These are phyloP conservation scores for Steatocranus sp. DNA, from an alignment of 2,797 vertebrate genomes.

Conservation along the genomic window DNA sequence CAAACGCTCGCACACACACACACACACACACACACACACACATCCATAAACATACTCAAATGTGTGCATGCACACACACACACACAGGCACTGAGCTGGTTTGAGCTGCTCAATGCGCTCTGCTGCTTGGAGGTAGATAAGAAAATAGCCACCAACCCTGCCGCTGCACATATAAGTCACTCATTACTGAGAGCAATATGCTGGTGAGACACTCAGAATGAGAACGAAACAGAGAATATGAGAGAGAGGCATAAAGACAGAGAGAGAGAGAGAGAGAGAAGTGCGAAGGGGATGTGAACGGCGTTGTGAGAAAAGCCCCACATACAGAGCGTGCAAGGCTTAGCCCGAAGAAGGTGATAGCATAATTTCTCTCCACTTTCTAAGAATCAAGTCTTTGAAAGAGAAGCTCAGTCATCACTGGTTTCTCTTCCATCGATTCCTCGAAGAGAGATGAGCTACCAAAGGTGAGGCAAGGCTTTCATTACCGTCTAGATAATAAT, in stretches of 20 bases:
- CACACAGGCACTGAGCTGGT: slow-evolving; percentile 1
- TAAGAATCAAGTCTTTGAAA: slow-evolving; percentile 40
- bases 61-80: neutral
- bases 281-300: slow-evolving; percentile 9
- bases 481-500: neutral
- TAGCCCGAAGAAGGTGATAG: slow-evolving; percentile 15
- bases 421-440: slow-evolving; percentile 37
- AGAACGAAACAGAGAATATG: neutral
- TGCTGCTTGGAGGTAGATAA: slow-evolving; percentile 63
- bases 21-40: neutral
- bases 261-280: neutral
- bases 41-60: neutral
- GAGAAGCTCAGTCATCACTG: slow-evolving; percentile 17
- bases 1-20: neutral
- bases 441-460: neutral
- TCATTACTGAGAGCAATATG: slow-evolving; percentile 58
- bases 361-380: slow-evolving; percentile 14
- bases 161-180: slow-evolving; percentile 39
- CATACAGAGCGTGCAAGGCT: neutral
- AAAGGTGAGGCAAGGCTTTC: neutral
- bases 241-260: neutral
- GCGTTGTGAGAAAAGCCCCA: neutral
- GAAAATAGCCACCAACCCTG: slow-evolving; percentile 39
- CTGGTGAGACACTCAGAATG: slow-evolving; percentile 37
- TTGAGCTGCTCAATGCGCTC: slow-evolving; percentile 31